phyloP scores from a whole-genome alignment of 53 echinoderm and acorn worm species.

The Stichopus horrens region DNA sequence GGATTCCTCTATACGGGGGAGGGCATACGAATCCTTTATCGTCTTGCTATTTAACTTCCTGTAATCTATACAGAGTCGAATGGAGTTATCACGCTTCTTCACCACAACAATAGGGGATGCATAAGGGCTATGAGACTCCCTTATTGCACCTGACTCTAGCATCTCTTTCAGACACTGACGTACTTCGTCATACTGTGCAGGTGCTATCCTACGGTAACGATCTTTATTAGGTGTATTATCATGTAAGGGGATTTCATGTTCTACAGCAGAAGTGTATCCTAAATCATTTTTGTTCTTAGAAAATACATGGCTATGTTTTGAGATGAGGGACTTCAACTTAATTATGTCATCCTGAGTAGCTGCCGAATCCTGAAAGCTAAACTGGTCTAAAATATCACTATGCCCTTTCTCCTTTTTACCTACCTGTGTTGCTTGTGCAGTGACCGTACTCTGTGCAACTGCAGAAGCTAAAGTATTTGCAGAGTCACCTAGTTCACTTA shows the following conservation, averaged over 20 bases:
- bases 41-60: slow-evolving; percentile 32
- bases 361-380: not conserved
- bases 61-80: slow-evolving; percentile 47
- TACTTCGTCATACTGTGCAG: slow-evolving; percentile 50
- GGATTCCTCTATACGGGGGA: slow-evolving; percentile 25
- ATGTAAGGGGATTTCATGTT: slow-evolving; percentile 21
- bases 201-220: slow-evolving; percentile 41
- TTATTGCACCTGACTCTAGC: slow-evolving; percentile 35
- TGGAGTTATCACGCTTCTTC: slow-evolving; percentile 12
- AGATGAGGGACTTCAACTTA: not conserved
- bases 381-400: not conserved
- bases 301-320: not conserved
- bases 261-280: slow-evolving; percentile 14
- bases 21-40: slow-evolving; percentile 24
- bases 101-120: slow-evolving; percentile 53
- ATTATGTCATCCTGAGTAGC: not conserved
- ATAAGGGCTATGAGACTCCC: slow-evolving; percentile 48
- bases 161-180: not conserved
- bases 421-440: not conserved
- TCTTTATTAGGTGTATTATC: slow-evolving; percentile 18
- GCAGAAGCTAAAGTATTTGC: not conserved
- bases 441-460: not conserved
- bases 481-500: not conserved
- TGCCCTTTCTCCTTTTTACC: not conserved
- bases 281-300: slow-evolving; percentile 18